Evolutionary conservation across 2,888 invertebrate genomes (phyloP).

Genomic region (Nemoura dubitans): DNA sequence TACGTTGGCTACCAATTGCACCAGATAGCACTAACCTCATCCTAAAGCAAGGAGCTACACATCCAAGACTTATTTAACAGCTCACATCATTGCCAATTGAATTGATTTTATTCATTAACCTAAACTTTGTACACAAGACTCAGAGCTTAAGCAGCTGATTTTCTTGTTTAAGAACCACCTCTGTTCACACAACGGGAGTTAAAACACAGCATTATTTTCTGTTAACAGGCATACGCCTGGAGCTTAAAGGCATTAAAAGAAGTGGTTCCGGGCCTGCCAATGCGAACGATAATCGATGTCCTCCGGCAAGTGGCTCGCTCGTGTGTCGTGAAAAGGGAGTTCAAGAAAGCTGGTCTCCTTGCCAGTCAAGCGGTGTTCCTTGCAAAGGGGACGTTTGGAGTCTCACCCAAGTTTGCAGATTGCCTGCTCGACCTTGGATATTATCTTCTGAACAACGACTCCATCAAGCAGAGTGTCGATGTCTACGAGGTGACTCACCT

Average conservation of each 20-base stretch:
- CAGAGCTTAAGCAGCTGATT: no score
- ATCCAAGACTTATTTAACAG: no score
- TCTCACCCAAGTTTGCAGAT: conserved; percentile 81
- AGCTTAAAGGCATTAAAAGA: conserved; percentile 78
- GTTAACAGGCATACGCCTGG: conserved; percentile 72
- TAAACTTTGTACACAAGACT: no score
- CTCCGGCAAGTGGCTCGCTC: conserved; percentile 87
- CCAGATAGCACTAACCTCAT: no score
- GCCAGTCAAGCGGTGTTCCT: conserved; percentile 83
- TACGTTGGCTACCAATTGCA: no score
- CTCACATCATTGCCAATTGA: no score
- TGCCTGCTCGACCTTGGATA: conserved; percentile 90
- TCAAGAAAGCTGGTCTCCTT: conserved; percentile 81
- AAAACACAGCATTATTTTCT: neutral
- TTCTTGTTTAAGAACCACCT: neutral
- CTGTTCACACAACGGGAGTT: conserved; percentile 15
- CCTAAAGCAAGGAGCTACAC: no score
- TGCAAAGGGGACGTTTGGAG: conserved; percentile 65
- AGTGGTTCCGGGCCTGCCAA: conserved; percentile 70
- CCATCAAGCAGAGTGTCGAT: conserved; percentile 82
- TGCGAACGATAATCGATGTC: conserved; percentile 78
- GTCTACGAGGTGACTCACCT: conserved; percentile 74
- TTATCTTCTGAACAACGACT: conserved; percentile 89
- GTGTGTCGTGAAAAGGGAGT: conserved; percentile 88
- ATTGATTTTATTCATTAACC: no score